Base-by-base conservation (phyloP, 2,888 invertebrate genomes). In the Volucella zonaria region DNA sequence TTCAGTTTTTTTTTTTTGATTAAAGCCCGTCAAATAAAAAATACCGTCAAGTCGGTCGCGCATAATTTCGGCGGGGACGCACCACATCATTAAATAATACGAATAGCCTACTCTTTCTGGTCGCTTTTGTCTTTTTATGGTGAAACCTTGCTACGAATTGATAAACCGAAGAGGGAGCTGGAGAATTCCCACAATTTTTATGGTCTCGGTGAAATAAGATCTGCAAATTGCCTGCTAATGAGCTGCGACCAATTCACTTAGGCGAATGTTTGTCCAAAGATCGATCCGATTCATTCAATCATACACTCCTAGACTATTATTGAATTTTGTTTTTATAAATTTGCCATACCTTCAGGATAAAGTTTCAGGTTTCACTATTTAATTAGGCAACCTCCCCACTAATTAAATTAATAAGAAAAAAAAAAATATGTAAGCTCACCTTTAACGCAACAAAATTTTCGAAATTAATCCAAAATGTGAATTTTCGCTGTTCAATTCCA, bases 21-120 rank as follows among this genome's bases (percentile, higher is more conserved):
- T 74, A 66, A 83, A 75, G 74, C 74, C 58, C 66, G 79, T 83
- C 79, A 68, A 68, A 83, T 75, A 71, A 79, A 71, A 79, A 83
- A 79, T 74, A 79, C 64, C 59, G 62, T 78, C 78, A 78, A 23
- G 56, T 59, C 76, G 68, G 66, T 73, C 47, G 66, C 47, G 58
- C 38, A 47, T 31, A 12, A 12, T 47, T 12, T 45, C 43, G 51
- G 31, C 14, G 51, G 12, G 14, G 23, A 10, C 11, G 42, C 49
- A 54, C 40, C 54, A 68, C 23, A 38, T 40, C 62, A 70, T 76
- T 76, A 68, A 76, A 76, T 76, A 76, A 68, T 40, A 76, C 31
- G 40, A 38, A 23, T 15, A 14, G 18, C 15, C 56, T 38, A 38
- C 31, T 51, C 49, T 11, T 42, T 42, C 15, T 40, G 9, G 23